These are phyloP conservation scores for Protonibea diacanthus DNA, from an alignment of 2,797 vertebrate genomes.

Conservation along the genomic window DNA sequence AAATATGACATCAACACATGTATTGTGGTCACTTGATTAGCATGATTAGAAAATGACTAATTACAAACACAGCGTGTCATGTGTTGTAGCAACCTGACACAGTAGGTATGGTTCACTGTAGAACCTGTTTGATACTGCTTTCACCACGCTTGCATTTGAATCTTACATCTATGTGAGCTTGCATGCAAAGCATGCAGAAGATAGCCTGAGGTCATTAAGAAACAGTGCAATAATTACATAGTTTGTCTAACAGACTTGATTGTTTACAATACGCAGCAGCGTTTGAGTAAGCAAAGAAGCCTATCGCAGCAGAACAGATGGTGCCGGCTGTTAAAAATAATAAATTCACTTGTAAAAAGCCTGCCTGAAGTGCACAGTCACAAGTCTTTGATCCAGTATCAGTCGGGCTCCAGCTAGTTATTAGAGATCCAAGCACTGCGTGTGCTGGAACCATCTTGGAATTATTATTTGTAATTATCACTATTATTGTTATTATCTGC, in stretches of 20 bases:
- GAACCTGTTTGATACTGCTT: not conserved
- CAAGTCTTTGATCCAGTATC: slow-evolving; percentile 19
- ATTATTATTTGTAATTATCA: not conserved
- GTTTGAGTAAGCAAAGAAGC: slow-evolving; percentile 11
- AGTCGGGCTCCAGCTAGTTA: slow-evolving; percentile 19
- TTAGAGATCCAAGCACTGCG: slow-evolving; percentile 8
- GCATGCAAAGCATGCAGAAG: not conserved
- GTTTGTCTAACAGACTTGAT: not conserved
- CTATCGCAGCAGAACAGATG: slow-evolving; percentile 24
- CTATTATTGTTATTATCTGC: not conserved
- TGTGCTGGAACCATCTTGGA: not conserved
- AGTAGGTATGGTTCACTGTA: not conserved
- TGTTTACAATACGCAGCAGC: slow-evolving; percentile 8
- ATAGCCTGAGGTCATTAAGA: not conserved
- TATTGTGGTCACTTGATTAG: not conserved
- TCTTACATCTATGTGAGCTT: not conserved
- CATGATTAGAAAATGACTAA: not conserved
- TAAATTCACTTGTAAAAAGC: not conserved
- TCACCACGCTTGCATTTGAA: not conserved
- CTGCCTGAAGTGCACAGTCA: slow-evolving; percentile 1
- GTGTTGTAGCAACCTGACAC: not conserved
- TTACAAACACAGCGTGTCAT: too few species aligned
- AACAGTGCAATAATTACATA: slow-evolving; percentile 1
- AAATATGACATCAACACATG: not conserved
- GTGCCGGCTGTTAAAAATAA: slow-evolving; percentile 16